Conservation (phyloP, 2,888 invertebrate genomes). For the Cylloceria caligata region DNA sequence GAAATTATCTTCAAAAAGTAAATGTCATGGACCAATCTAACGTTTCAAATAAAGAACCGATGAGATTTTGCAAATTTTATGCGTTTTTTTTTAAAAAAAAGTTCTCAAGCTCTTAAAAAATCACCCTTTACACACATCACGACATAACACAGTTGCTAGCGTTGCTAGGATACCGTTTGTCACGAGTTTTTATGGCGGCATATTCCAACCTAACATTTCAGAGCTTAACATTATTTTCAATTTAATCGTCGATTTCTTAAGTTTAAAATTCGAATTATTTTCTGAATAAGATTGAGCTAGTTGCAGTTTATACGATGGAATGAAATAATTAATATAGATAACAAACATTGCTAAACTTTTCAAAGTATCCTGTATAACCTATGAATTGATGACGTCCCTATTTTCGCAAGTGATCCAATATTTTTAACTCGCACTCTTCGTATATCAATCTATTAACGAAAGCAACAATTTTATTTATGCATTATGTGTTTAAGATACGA, state of each 20-base stretch:
- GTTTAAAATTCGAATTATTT: background rate
- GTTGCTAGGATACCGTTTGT: conserved; percentile 24
- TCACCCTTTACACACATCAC: no score
- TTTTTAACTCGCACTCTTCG: background rate
- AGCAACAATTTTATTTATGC: background rate
- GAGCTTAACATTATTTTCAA: background rate
- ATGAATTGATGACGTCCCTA: background rate
- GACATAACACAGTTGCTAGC: no score
- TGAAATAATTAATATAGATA: background rate
- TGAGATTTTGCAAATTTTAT: no score
- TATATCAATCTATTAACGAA: background rate
- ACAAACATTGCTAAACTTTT: background rate
- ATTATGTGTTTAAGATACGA: background rate
- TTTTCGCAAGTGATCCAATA: conserved; percentile 1
- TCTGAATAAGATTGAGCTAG: background rate
- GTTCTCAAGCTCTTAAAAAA: no score
- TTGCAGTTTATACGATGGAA: background rate
- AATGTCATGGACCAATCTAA: no score
- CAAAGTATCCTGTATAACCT: conserved; percentile 11
- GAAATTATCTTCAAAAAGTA: no score
- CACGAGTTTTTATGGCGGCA: conserved; percentile 5
- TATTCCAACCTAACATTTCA: conserved; percentile 23
- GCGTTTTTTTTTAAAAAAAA: no score
- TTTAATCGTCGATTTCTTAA: background rate
- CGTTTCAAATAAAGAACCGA: no score